Base-by-base conservation (phyloP, 2,797 vertebrate genomes). In the Rhinella marina region DNA sequence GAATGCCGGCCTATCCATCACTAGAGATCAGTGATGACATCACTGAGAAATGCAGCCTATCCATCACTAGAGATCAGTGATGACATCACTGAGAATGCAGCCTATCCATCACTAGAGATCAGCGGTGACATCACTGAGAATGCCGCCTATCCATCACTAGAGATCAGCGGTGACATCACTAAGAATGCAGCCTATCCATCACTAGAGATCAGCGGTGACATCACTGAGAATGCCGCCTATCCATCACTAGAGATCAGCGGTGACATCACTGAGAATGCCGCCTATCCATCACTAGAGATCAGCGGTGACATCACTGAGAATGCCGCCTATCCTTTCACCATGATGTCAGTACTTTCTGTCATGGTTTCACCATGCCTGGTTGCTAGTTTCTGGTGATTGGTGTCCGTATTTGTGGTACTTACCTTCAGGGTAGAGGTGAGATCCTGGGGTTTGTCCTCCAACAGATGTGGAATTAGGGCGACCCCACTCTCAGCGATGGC, bases 401-500 rank as follows among this genome's bases (percentile, higher is more conserved):
- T 41, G 41, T 41, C 41, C 41, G 54, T 56, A 19, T 16, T 59
- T 17, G 6, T 21, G 19, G n/a, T 11, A 68, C 83, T 81, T 85
- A 87, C 84, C 14, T 87, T 59, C 19, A 19, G n/a, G 0, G 80
- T 50, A 61, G 14, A 1, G 0, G 32, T 1, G 59, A 25, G 8
- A 76, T 19, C 23, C 50, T 72, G 10, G 0, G n/a, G 14, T 2
- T 88, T n/a, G 13, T 21, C 17, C 77, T 32, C 1, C 0, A 88
- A 27, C 3, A 91, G 2, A 3, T 25, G 0, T 0, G 90, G 82
- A 0, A 91, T 0, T 7, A 84, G 1, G 17, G 73, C 88, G 25
- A 91, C 90, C 0, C 92, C 92, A n/a, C 92, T 94, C 87, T 94
- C 61, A 70, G 92, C 91, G 59, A 94, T 93, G 25, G 92, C 92